Evolutionary conservation across 2,888 invertebrate species (phyloP), one percentile per base, ranked within the genome.

Genomic region (Rotaria sp.): DNA sequence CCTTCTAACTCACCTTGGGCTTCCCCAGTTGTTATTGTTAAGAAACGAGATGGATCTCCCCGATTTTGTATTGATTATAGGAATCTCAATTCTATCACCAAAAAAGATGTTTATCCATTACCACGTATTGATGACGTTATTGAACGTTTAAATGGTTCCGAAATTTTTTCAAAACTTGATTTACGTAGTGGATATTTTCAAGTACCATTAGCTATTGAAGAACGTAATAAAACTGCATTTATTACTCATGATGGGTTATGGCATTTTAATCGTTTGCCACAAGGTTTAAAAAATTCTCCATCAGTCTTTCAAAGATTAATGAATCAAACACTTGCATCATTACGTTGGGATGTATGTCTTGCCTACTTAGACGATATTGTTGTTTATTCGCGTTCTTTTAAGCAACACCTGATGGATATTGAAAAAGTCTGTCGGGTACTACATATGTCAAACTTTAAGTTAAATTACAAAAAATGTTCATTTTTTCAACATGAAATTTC

Each of bases 131-230:
- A n/a, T n/a, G n/a, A n/a, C n/a, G n/a, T n/a, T n/a, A n/a, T n/a
- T n/a, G n/a, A n/a, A n/a, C n/a, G n/a, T n/a, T n/a, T n/a, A n/a
- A n/a, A n/a, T n/a, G n/a, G n/a, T n/a, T n/a, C n/a, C n/a, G n/a
- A n/a, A n/a, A n/a, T n/a, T n/a, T n/a, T n/a, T n/a, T n/a, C n/a
- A n/a, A n/a, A n/a, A n/a, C n/a, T n/a, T n/a, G n/a, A n/a, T n/a
- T n/a, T n/a, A n/a, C n/a, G n/a, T n/a, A n/a, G n/a, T n/a, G 48
- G 84, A n/a, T 84, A 84, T 45, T 48, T 48, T 15, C 84, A 84
- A 26, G 41, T 84, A 7, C 41, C 84, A 26, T 24, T 84, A 15
- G 84, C 41, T 5, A 4, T 21, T 4, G 15, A 45, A 48, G 5
- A n/a, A n/a, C n/a, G n/a, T n/a, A n/a, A n/a, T n/a, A n/a, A n/a